phyloP scores from a whole-genome alignment of 2,113 vertebrate species.

The Melozone crissalis region DNA sequence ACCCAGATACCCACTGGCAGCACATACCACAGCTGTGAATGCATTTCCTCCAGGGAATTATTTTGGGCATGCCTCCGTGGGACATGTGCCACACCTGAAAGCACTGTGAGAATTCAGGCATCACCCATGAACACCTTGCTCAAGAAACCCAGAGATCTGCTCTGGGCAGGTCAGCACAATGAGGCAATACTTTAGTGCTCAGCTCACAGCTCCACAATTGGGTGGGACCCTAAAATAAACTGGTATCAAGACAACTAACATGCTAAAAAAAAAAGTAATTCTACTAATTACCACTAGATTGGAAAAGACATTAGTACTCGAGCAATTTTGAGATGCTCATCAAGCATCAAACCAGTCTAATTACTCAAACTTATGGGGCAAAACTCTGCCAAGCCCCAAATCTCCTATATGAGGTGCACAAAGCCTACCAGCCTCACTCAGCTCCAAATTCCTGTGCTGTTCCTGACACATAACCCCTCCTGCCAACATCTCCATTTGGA shows the following conservation, averaged over 20 bases:
- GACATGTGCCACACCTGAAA: neutral
- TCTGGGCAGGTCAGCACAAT: neutral
- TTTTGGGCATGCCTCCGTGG: neutral
- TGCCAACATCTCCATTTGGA: neutral
- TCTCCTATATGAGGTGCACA: accelerated
- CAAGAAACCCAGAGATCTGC: neutral
- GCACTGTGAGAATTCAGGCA: accelerated
- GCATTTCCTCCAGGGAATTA: neutral
- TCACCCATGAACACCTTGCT: accelerated
- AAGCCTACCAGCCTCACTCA: neutral
- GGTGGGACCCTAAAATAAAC: neutral
- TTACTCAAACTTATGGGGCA: neutral
- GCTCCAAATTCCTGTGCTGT: neutral
- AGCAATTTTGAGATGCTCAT: neutral
- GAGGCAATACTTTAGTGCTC: neutral
- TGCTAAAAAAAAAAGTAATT: neutral
- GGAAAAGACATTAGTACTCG: neutral
- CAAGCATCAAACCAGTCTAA: neutral
- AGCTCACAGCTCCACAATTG: neutral
- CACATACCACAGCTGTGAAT: neutral
- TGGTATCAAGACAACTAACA: neutral
- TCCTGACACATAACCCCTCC: neutral
- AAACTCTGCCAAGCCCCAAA: neutral
- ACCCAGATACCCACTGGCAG: accelerated
- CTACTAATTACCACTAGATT: neutral